A percentile compares a stretch with the other conserved stretches of the same genome.
phyloP scores from a whole-genome alignment of 2,888 invertebrate genomes.

The Rhagonycha fulva region DNA sequence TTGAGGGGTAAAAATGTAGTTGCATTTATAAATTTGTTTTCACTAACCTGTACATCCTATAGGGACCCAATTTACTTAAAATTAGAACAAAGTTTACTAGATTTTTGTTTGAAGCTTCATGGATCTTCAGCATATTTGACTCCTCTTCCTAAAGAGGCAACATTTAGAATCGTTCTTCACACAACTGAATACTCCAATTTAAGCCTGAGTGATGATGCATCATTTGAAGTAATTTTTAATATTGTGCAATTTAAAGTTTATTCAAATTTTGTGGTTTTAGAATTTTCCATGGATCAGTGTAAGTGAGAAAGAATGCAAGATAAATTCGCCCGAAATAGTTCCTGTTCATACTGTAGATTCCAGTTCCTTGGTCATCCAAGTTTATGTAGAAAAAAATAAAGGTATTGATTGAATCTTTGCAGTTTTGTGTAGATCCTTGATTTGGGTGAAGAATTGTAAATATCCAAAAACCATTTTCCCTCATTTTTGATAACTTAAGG shows the following conservation, averaged over 20 bases:
- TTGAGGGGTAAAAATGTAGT: constrained; percentile 44
- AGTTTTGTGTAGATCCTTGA: neutral
- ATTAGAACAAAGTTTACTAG: constrained; percentile 64
- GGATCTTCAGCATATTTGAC: constrained; percentile 57
- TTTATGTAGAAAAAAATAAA: constrained; percentile 46
- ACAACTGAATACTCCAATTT: constrained; percentile 64
- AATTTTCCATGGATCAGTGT: constrained; percentile 58
- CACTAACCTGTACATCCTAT: constrained; percentile 29
- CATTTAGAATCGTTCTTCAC: constrained; percentile 65
- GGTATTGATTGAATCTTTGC: neutral
- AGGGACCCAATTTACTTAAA: constrained; percentile 65
- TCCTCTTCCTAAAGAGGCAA: constrained; percentile 59
- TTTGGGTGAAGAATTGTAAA: neutral
- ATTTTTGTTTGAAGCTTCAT: constrained; percentile 64
- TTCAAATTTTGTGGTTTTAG: constrained; percentile 40
- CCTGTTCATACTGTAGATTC: constrained; percentile 55
- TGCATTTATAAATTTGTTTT: constrained; percentile 38
- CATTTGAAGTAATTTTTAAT: constrained; percentile 50
- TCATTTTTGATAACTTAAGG: neutral
- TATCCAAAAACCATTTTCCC: neutral
- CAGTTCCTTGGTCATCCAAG: constrained; percentile 51
- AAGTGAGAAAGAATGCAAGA: constrained; percentile 39
- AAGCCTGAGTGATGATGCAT: constrained; percentile 59
- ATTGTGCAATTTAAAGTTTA: constrained; percentile 2
- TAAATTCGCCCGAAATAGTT: constrained; percentile 49